Evolutionary conservation across 1,140 invertebrate species (phyloP).

Genomic region (Acyrthosiphon pisum): DNA sequence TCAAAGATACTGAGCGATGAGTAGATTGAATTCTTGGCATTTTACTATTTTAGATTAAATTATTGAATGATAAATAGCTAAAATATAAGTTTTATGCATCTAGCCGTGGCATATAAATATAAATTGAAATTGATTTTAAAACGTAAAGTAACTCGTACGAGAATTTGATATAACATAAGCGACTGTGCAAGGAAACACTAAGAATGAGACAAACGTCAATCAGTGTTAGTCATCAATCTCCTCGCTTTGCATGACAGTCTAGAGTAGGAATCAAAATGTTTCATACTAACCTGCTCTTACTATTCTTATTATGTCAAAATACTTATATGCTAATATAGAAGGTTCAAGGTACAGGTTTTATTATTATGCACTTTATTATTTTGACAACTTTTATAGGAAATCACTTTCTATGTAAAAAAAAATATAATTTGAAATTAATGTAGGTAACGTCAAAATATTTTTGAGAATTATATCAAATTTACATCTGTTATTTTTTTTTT

Average conservation of each 20-base stretch:
- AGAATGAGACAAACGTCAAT: conserved; percentile 43
- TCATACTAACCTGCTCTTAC: neutral
- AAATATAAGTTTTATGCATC: neutral
- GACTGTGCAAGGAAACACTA: neutral
- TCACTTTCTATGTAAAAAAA: neutral
- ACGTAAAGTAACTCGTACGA: neutral
- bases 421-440: conserved; percentile 17
- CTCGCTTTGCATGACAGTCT: neutral
- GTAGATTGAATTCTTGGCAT: neutral
- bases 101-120: neutral
- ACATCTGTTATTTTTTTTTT: neutral
- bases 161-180: neutral
- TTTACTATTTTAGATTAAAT: neutral
- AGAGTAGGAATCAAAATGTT: conserved; percentile 37
- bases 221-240: conserved; percentile 16
- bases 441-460: neutral
- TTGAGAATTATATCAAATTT: neutral
- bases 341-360: neutral
- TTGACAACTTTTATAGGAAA: neutral
- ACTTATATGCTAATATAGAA: neutral
- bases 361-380: neutral
- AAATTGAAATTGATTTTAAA: conserved; percentile 25
- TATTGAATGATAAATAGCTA: neutral
- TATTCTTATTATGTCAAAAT: conserved; percentile 13
- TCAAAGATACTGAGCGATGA: neutral